A percentile compares a stretch with the other conserved stretches of the same genome.
These are phyloP conservation scores for Pampusana beccarii DNA, from an alignment of 2,113 vertebrate genomes.

Conservation along the genomic window DNA sequence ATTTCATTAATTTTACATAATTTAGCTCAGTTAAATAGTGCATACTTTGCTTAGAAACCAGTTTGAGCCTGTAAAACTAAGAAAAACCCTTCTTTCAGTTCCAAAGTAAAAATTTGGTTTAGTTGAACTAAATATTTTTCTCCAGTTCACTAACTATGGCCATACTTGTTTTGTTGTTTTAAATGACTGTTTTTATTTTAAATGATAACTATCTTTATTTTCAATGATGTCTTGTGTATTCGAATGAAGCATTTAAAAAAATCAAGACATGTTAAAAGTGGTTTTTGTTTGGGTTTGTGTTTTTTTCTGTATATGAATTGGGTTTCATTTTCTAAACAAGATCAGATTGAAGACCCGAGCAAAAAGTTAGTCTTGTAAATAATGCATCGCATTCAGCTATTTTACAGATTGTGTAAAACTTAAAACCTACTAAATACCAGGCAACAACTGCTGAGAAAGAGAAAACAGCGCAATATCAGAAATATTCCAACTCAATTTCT, in stretches of 20 bases:
- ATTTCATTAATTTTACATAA: background rate
- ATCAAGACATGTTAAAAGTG: background rate
- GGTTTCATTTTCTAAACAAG: background rate
- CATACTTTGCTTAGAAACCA: background rate
- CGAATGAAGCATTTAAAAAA: background rate
- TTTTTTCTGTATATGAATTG: background rate
- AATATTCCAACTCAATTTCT: background rate
- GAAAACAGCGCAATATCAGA: background rate
- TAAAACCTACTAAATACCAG: background rate
- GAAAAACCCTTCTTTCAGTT: background rate
- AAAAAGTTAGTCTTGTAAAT: background rate
- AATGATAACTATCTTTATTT: background rate
- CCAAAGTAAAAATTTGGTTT: background rate
- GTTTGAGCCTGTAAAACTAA: background rate
- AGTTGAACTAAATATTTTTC: background rate
- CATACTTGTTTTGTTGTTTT: background rate
- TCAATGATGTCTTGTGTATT: accelerated
- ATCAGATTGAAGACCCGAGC: background rate
- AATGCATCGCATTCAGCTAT: background rate
- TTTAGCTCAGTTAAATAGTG: background rate
- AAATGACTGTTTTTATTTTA: background rate
- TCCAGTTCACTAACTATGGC: background rate
- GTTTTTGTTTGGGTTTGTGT: too few relatives aligned
- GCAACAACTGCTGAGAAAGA: background rate
- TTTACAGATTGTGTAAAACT: background rate